Percentiles rank a stretch among this genome's conserved stretches.
Conservation (phyloP, 2,797 vertebrate genomes). For the Cyprinella venusta region DNA sequence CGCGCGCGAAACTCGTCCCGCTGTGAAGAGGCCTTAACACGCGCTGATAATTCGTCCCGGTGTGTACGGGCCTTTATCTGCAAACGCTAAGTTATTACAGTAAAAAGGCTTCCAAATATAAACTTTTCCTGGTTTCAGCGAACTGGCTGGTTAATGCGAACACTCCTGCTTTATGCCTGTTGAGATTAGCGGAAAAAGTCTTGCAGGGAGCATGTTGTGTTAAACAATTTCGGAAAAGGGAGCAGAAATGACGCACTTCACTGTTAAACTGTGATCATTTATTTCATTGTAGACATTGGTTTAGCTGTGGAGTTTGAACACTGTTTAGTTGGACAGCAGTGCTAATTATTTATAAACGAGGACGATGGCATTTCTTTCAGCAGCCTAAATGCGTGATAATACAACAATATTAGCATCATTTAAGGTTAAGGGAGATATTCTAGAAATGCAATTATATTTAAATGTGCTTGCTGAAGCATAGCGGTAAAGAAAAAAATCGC, state of each 20-base stretch:
- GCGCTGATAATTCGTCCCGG: too few species aligned
- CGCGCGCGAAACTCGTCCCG: too few species aligned
- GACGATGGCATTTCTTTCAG: not conserved
- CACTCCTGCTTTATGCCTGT: not conserved
- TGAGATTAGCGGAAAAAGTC: not conserved
- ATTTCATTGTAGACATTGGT: conserved; percentile 59
- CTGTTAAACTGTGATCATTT: conserved; percentile 52
- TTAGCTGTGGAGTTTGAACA: conserved; percentile 56
- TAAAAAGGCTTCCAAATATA: conserved; percentile 2
- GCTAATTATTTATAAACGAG: conserved; percentile 52
- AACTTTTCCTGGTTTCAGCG: not conserved
- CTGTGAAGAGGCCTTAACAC: too few species aligned
- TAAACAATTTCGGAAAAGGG: not conserved
- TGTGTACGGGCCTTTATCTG: not conserved
- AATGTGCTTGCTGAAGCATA: not conserved
- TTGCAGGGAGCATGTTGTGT: not conserved
- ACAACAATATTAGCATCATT: not conserved
- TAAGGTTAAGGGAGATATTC: not conserved
- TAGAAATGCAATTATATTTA: not conserved
- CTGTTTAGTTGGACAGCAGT: conserved; percentile 54
- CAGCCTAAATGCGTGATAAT: not conserved
- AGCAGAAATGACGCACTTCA: not conserved
- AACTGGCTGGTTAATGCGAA: too few species aligned
- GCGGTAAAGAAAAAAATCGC: conserved; percentile 48
- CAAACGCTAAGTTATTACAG: not conserved